These are phyloP conservation scores for Zaprionus vittiger DNA, from an alignment of 1,140 invertebrate genomes.

Conservation along the genomic window DNA sequence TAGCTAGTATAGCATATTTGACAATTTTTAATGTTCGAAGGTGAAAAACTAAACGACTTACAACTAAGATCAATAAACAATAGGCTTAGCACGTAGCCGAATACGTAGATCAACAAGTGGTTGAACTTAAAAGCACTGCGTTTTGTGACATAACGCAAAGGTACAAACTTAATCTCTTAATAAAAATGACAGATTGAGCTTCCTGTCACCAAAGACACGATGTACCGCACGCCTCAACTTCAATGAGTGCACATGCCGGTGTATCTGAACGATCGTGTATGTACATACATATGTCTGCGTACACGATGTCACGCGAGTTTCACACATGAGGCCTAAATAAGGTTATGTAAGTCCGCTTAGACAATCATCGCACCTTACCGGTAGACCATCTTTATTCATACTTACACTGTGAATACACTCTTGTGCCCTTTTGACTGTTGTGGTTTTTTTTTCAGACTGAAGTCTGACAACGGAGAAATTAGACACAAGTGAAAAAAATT, in stretches of 20 bases:
- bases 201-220: no score
- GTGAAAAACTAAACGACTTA: no score
- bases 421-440: slow-evolving; percentile 37
- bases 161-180: no score
- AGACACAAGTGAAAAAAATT: slow-evolving; percentile 54
- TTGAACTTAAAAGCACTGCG: no score
- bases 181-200: no score
- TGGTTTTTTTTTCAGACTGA: slow-evolving; percentile 35
- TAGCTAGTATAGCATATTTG: no score
- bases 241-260: slow-evolving; percentile 55
- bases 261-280: slow-evolving; percentile 34
- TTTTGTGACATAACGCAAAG: no score
- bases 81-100: no score
- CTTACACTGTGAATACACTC: slow-evolving; percentile 38
- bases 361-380: slow-evolving; percentile 40
- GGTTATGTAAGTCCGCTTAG: slow-evolving; percentile 64
- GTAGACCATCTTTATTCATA: slow-evolving; percentile 69
- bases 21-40: no score
- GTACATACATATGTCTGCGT: slow-evolving; percentile 48
- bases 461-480: slow-evolving; percentile 55
- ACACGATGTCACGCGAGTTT: slow-evolving; percentile 70
- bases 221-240: slow-evolving; percentile 51
- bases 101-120: no score
- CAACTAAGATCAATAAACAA: no score
- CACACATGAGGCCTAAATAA: slow-evolving; percentile 62